Percentiles rank a stretch among this genome's conserved stretches.
Evolutionary conservation across 2,888 invertebrate genomes (phyloP).

Genomic region (Synergus gifuensis): DNA sequence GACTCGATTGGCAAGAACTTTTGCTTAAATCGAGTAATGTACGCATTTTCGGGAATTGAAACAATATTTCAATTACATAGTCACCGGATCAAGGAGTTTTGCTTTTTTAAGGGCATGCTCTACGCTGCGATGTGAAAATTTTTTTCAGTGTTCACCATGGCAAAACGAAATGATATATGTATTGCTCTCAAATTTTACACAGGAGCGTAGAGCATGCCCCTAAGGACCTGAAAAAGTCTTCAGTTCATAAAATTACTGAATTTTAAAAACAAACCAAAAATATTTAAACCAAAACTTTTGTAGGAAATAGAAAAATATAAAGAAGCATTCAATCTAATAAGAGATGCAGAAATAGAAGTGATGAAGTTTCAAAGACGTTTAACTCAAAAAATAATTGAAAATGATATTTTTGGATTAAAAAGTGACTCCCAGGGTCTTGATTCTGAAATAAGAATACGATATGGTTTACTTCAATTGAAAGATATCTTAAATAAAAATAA

Average conservation of each 20-base stretch:
- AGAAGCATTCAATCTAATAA: neutral
- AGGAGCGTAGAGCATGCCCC: no score
- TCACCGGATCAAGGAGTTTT: neutral
- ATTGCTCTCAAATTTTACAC: no score
- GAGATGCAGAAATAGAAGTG: neutral
- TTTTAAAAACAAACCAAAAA: neutral
- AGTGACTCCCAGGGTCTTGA: neutral
- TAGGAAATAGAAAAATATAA: conserved; percentile 7
- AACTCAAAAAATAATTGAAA: neutral
- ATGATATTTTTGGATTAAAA: conserved; percentile 1
- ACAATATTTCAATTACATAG: neutral
- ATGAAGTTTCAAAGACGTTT: neutral
- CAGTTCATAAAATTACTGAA: no score
- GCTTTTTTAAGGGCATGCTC: neutral
- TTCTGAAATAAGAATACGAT: neutral
- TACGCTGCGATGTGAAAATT: no score
- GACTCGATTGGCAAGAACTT: conserved; percentile 16
- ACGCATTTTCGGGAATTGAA: neutral
- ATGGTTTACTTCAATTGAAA: conserved; percentile 2
- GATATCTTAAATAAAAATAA: conserved; percentile 19
- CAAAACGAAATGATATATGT: no score
- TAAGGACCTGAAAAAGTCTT: no score
- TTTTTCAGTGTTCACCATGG: no score
- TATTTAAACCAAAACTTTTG: neutral
- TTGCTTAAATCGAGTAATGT: conserved; percentile 12